Conservation (phyloP, 2,888 invertebrate genomes). For the Erannis defoliaria region DNA sequence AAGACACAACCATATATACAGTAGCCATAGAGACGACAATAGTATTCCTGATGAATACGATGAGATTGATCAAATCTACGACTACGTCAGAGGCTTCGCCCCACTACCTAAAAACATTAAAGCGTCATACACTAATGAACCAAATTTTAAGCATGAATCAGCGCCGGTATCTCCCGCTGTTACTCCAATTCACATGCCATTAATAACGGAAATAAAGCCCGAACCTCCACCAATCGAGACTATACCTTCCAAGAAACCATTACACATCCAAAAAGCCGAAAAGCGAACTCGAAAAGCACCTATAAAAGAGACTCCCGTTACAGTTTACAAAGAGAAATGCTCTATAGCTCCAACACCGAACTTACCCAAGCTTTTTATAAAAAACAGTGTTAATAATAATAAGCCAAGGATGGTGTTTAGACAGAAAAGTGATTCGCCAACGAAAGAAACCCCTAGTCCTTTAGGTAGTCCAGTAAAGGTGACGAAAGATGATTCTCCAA, state of each 20-base stretch:
- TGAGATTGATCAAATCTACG: constrained; percentile 98
- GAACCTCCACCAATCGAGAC: constrained; percentile 97
- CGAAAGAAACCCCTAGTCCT: constrained; percentile 90
- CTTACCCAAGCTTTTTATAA: constrained; percentile 92
- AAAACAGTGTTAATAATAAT: constrained; percentile 89
- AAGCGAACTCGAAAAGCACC: constrained; percentile 91
- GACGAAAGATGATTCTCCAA: constrained; percentile 90
- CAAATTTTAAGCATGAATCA: constrained; percentile 79
- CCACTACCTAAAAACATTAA: constrained; percentile 94
- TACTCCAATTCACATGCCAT: constrained; percentile 84
- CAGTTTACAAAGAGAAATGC: constrained; percentile 86
- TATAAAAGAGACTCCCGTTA: constrained; percentile 84
- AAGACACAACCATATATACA: constrained; percentile 84
- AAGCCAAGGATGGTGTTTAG: constrained; percentile 88
- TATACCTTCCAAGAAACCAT: constrained; percentile 93
- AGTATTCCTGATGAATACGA: constrained; percentile 94
- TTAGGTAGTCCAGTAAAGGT: constrained; percentile 81
- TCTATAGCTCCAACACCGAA: constrained; percentile 84
- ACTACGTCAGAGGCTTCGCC: constrained; percentile 97
- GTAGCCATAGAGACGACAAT: constrained; percentile 88
- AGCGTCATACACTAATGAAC: constrained; percentile 87
- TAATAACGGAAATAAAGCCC: constrained; percentile 89
- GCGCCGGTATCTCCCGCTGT: constrained; percentile 85
- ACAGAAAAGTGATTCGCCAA: constrained; percentile 91
- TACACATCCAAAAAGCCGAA: constrained; percentile 87